These are phyloP conservation scores for Tamias sibiricus DNA, from an alignment of 2,113 vertebrate genomes.

Conservation along the genomic window DNA sequence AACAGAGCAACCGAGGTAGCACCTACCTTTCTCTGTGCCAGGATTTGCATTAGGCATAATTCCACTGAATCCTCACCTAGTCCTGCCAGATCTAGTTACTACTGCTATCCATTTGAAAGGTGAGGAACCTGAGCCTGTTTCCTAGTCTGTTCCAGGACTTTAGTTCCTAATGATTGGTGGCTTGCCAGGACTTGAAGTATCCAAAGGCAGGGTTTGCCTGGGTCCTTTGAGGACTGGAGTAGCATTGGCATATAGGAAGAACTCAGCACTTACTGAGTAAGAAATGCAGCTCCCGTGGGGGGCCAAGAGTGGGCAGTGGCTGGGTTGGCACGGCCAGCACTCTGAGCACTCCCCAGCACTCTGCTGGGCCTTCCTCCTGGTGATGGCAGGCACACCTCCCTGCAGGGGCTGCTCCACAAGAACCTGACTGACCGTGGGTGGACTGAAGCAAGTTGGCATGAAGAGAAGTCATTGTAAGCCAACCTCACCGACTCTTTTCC, in stretches of 20 bases:
- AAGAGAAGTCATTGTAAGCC: neutral
- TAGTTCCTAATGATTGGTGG: neutral
- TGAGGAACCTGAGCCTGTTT: neutral
- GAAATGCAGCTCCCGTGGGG: neutral
- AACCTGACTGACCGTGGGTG: neutral
- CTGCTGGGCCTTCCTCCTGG: no score
- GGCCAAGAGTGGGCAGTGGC: neutral
- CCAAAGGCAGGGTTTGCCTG: neutral
- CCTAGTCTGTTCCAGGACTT: neutral
- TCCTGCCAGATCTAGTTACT: neutral
- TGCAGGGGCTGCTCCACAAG: neutral
- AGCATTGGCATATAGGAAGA: accelerated
- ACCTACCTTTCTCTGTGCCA: accelerated
- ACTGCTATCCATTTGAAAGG: neutral
- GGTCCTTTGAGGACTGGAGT: neutral
- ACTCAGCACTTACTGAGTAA: accelerated
- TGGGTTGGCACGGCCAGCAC: accelerated
- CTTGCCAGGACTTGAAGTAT: neutral
- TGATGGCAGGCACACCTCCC: neutral
- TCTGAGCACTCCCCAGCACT: no score
- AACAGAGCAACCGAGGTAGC: accelerated
- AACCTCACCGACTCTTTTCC: neutral
- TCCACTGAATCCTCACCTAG: accelerated
- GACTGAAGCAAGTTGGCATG: neutral
- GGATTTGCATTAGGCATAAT: accelerated